Evolutionary conservation across 2,797 vertebrate species (phyloP).

Genomic region (Botia almorhae): DNA sequence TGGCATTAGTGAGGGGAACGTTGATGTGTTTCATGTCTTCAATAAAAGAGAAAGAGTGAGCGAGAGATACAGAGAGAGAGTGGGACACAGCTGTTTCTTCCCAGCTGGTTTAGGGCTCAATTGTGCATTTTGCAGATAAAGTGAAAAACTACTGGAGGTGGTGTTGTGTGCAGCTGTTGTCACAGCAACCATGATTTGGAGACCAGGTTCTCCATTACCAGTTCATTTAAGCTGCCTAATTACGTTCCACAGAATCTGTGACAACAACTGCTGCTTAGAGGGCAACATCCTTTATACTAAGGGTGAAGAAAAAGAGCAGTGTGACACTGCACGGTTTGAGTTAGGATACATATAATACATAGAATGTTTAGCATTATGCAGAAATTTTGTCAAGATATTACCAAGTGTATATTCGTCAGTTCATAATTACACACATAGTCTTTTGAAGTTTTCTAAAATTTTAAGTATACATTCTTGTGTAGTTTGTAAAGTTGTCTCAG

Average conservation of each 20-base stretch:
- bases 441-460: neutral
- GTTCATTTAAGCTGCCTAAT: constrained; percentile 99
- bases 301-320: constrained; percentile 35
- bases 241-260: constrained; percentile 99
- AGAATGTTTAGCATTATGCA: neutral
- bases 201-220: constrained; percentile 99
- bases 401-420: neutral
- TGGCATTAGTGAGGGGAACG: constrained; percentile 77
- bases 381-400: neutral
- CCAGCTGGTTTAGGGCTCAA: constrained; percentile 95
- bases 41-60: constrained; percentile 32
- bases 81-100: constrained; percentile 57
- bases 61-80: constrained; percentile 16
- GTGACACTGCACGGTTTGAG: constrained; percentile 36
- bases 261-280: constrained; percentile 90
- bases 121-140: constrained; percentile 99
- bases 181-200: constrained; percentile 95
- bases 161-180: constrained; percentile 97
- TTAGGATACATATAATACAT: constrained; percentile 20
- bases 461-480: neutral
- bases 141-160: constrained; percentile 99
- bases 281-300: constrained; percentile 57
- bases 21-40: constrained; percentile 70
- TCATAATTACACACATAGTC: neutral
- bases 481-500: constrained; percentile 15